Percentiles rank a stretch among this genome's conserved stretches.
Evolutionary conservation across 2,888 invertebrate species (phyloP).

Genomic region (Dasypogon diadema): DNA sequence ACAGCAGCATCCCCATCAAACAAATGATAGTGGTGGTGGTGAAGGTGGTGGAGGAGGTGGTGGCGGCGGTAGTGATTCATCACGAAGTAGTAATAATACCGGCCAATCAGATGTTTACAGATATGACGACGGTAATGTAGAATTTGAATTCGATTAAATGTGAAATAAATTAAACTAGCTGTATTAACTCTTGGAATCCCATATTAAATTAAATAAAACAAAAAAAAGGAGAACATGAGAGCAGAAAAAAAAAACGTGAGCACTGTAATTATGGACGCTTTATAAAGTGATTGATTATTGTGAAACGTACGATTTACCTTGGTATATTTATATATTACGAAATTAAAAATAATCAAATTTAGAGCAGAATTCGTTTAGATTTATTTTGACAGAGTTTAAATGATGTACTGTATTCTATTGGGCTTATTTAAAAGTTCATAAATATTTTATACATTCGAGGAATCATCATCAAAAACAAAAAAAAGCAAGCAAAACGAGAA

Average conservation of each 20-base stretch:
- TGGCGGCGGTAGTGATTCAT: background rate
- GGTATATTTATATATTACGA: constrained; percentile 40
- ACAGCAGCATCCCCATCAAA: constrained; percentile 49
- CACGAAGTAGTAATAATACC: constrained; percentile 53
- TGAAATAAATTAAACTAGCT: constrained; percentile 41
- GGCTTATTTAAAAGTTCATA: constrained; percentile 34
- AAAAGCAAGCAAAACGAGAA: constrained; percentile 15
- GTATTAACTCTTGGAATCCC: constrained; percentile 18
- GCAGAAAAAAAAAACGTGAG: constrained; percentile 22
- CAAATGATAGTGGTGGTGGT: background rate
- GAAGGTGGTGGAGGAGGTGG: constrained; percentile 57
- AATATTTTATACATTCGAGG: constrained; percentile 30
- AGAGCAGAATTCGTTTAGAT: constrained; percentile 37
- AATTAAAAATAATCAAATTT: constrained; percentile 39
- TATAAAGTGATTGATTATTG: constrained; percentile 29
- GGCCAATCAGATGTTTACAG: constrained; percentile 57
- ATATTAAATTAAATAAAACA: constrained; percentile 11
- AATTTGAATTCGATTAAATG: constrained; percentile 60
- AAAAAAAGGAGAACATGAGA: constrained; percentile 8
- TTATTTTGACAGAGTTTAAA: constrained; percentile 30
- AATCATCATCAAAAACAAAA: constrained; percentile 10
- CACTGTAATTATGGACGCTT: constrained; percentile 18
- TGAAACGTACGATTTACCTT: constrained; percentile 29
- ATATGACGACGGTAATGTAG: constrained; percentile 67
- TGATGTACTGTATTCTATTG: constrained; percentile 31